phyloP scores from a whole-genome alignment of 1,140 invertebrate species.

The Vollenhovia emeryi region DNA sequence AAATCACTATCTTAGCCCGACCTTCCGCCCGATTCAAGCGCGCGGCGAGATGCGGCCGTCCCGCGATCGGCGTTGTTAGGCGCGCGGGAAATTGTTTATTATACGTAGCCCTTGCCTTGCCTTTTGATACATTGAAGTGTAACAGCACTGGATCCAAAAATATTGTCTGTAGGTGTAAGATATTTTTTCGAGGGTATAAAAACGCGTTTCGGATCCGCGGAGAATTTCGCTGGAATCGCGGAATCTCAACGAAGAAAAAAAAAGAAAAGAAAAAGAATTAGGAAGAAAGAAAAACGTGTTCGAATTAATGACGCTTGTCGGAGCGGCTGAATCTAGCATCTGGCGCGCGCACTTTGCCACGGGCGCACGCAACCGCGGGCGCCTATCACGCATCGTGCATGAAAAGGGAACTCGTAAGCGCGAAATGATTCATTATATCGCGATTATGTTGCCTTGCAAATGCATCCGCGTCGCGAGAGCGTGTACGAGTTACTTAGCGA shows the following conservation, averaged over 20 bases:
- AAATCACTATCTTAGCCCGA: too few species aligned
- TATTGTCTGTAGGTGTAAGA: too few species aligned
- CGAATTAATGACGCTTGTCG: conserved; percentile 38
- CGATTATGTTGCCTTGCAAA: conserved; percentile 22
- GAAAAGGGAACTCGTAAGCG: conserved; percentile 27
- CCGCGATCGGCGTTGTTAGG: too few species aligned
- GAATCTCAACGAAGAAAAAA: too few species aligned
- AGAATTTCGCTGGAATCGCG: background rate
- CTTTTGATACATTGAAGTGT: too few species aligned
- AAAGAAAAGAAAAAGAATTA: background rate
- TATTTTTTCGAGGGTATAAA: too few species aligned
- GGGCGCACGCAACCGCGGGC: conserved; percentile 10
- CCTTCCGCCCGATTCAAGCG: too few species aligned
- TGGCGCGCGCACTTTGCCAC: conserved; percentile 5
- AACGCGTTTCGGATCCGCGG: background rate
- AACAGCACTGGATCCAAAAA: too few species aligned
- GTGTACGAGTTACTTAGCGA: conserved; percentile 5
- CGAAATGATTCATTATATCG: conserved; percentile 51
- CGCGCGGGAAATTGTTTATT: too few species aligned
- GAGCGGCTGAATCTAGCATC: background rate
- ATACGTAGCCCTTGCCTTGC: too few species aligned
- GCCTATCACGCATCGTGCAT: conserved; percentile 2
- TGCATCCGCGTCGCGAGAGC: background rate
- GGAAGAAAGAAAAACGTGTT: conserved; percentile 8
- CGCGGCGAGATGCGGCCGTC: too few species aligned